Percentiles rank a stretch among this genome's conserved stretches.
Evolutionary conservation across 2,797 vertebrate genomes (phyloP).

Genomic region (Propithecus deckenii): DNA sequence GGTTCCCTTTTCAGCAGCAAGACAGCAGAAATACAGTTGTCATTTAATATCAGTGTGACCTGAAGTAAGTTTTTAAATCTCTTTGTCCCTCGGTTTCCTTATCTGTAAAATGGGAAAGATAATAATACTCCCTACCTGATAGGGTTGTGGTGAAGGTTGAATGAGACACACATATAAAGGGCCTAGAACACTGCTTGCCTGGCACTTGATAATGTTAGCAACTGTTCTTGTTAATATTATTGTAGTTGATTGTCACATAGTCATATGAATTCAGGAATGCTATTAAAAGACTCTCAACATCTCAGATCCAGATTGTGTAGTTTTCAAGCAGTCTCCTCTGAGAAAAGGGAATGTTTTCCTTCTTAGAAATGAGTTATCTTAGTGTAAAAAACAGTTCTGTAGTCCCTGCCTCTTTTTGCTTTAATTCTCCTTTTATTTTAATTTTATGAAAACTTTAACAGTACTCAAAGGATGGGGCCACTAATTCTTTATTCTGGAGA

Average conservation of each 20-base stretch:
- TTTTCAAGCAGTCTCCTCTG: neutral
- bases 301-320: no score
- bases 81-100: neutral
- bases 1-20: neutral
- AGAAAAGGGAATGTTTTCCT: neutral
- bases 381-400: neutral
- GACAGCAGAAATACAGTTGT: neutral
- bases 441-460: neutral
- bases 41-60: neutral
- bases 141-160: neutral
- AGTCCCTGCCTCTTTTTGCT: neutral
- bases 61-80: neutral
- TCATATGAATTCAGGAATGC: neutral
- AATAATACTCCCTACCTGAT: fast-evolving
- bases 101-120: neutral
- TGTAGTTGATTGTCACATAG: neutral
- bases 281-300: neutral
- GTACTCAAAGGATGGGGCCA: neutral
- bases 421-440: neutral
- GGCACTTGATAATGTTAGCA: neutral
- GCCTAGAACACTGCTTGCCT: no score
- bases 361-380: neutral
- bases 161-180: fast-evolving
- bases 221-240: fast-evolving
- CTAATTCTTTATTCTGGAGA: neutral